Conservation (phyloP, 1,140 invertebrate species). For the Drosophila ercepeae region DNA sequence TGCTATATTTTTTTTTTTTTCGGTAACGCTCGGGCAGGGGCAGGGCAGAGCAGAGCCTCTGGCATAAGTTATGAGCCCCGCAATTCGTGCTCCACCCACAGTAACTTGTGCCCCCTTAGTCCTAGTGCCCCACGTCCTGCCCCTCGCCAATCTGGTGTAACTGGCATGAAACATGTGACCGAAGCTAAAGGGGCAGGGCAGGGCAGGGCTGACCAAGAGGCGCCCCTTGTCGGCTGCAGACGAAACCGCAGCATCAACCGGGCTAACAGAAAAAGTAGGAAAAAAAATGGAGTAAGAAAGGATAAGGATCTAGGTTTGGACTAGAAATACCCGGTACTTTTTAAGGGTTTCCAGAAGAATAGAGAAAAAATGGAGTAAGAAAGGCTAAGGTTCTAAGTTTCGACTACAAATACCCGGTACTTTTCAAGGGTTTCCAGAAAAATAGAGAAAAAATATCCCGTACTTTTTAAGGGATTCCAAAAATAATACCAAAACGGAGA, state of each 20-base stretch:
- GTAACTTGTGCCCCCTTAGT: neutral
- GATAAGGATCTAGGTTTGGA: no score
- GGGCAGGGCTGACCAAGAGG: constrained; percentile 35
- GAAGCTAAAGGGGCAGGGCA: constrained; percentile 40
- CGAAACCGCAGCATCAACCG: constrained; percentile 63
- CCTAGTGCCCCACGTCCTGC: neutral
- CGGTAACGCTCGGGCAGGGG: neutral
- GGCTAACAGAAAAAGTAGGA: constrained; percentile 16
- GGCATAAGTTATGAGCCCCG: constrained; percentile 73
- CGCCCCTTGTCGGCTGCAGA: constrained; percentile 62
- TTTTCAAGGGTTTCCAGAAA: neutral
- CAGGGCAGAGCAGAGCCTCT: no score
- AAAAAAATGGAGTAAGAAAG: neutral
- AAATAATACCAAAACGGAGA: no score
- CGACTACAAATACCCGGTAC: neutral
- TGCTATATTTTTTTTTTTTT: constrained; percentile 52
- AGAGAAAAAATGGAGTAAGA: constrained; percentile 2
- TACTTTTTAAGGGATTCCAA: no score
- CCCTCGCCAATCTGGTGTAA: constrained; percentile 45
- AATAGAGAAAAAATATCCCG: no score
- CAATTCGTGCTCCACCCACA: neutral
- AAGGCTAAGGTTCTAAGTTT: neutral
- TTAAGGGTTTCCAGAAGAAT: no score
- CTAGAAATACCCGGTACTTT: no score
- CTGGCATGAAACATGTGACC: constrained; percentile 80